A percentile compares a stretch with the other conserved stretches of the same genome.
Conservation (phyloP, 2,797 vertebrate genomes). For the Amniataba percoides region DNA sequence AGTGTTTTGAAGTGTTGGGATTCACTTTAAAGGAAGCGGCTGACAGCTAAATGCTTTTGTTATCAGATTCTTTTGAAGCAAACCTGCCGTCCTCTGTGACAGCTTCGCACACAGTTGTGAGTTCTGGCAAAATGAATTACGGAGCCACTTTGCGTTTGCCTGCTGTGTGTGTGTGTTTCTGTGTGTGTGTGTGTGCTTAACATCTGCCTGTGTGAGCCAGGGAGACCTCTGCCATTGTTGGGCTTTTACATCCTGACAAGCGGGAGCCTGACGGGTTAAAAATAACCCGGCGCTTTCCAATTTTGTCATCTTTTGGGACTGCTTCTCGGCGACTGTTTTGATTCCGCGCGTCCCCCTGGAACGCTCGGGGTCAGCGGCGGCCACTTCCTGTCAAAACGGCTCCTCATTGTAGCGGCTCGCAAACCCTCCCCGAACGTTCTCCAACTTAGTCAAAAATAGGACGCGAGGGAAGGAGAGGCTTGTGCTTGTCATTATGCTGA, state of each 20-base stretch:
- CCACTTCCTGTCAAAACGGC: conserved; percentile 79
- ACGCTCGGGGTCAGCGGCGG: conserved; percentile 63
- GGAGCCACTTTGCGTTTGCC: conserved; percentile 27
- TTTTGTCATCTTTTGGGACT: conserved; percentile 76
- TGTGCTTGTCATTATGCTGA: conserved; percentile 52
- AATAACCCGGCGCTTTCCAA: conserved; percentile 81
- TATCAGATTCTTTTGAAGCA: conserved; percentile 66
- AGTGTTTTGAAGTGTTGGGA: conserved; percentile 35
- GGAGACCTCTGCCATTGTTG: conserved; percentile 81
- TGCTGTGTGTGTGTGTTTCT: conserved; percentile 21
- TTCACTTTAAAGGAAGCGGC: conserved; percentile 66
- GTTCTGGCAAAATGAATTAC: conserved; percentile 50
- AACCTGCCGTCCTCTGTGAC: conserved; percentile 52
- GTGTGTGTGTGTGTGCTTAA: conserved; percentile 25
- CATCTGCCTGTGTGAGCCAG: conserved; percentile 34
- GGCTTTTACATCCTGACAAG: conserved; percentile 79
- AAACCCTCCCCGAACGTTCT: conserved; percentile 32
- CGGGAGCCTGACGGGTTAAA: conserved; percentile 76
- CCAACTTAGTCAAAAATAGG: conserved; percentile 39
- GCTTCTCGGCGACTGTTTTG: conserved; percentile 69
- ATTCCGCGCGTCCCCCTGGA: conserved; percentile 71
- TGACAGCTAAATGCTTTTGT: conserved; percentile 74
- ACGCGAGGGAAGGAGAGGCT: conserved; percentile 50
- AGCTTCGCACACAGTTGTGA: conserved; percentile 27
- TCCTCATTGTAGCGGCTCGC: conserved; percentile 34